These are phyloP conservation scores for Priapulus caudatus DNA, from an alignment of 2,888 invertebrate species.

Conservation along the genomic window DNA sequence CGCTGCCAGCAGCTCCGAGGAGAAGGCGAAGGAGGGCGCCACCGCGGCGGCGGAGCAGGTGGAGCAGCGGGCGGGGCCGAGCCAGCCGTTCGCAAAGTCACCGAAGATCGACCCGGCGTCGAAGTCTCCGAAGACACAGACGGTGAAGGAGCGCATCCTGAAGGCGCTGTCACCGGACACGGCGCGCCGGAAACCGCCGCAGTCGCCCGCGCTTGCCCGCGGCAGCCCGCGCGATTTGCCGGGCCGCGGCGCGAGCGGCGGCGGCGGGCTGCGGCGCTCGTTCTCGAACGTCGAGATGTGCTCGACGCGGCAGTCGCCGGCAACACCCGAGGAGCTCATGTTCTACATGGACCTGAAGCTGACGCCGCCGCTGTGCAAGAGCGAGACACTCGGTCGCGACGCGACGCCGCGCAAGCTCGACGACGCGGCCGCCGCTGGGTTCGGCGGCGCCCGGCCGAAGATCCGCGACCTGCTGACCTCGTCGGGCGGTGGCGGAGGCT, in stretches of 20 bases:
- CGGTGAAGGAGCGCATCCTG: background rate
- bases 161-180: background rate
- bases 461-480: background rate
- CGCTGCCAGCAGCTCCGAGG: constrained; percentile 5
- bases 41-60: background rate
- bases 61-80: background rate
- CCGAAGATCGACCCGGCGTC: background rate
- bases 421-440: background rate
- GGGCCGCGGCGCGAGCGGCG: too few relatives aligned
- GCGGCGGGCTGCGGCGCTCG: background rate
- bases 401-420: background rate
- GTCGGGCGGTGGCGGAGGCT: too few relatives aligned
- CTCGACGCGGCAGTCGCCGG: background rate
- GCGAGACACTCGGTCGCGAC: background rate
- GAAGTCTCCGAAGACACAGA: background rate
- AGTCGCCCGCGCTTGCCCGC: background rate
- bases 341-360: background rate
- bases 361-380: background rate
- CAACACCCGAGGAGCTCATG: background rate
- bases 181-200: background rate
- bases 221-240: background rate
- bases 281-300: background rate
- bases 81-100: background rate
- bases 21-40: background rate
- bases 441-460: constrained; percentile 3